Evolutionary conservation across 2,888 invertebrate genomes (phyloP).

Genomic region (Neria commutata): DNA sequence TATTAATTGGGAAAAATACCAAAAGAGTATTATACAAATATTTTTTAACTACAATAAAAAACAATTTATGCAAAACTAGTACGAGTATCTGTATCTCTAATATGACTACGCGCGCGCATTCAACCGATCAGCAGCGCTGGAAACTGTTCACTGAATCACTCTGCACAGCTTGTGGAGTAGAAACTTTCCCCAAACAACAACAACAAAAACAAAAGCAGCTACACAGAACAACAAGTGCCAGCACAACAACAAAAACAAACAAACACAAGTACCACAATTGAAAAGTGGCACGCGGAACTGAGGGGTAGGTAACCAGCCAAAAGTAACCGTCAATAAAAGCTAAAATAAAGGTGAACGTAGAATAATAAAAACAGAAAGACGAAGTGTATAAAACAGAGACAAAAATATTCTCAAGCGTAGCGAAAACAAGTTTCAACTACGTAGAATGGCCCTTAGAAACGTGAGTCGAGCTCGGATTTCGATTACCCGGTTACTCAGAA

Average conservation of each 20-base stretch:
- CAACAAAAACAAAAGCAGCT: slow-evolving; percentile 22
- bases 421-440: background rate
- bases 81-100: background rate
- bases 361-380: too few relatives aligned
- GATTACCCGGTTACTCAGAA: too few relatives aligned
- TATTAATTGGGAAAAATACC: background rate
- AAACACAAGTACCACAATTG: background rate
- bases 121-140: slow-evolving; percentile 17
- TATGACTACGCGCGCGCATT: background rate
- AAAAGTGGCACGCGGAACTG: slow-evolving; percentile 23
- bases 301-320: background rate
- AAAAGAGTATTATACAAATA: too few relatives aligned
- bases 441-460: too few relatives aligned
- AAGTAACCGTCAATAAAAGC: background rate
- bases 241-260: background rate
- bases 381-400: background rate
- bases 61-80: background rate
- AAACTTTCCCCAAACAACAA: slow-evolving; percentile 46
- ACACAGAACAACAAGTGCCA: slow-evolving; percentile 24
- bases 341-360: background rate
- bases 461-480: too few relatives aligned
- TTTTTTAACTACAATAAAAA: background rate
- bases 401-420: background rate
- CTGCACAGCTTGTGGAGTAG: slow-evolving; percentile 14
- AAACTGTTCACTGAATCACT: slow-evolving; percentile 32